These are phyloP conservation scores for Spongia lamella DNA, from an alignment of 37 sponge, comb jelly and placozoan genomes.

Conservation along the genomic window DNA sequence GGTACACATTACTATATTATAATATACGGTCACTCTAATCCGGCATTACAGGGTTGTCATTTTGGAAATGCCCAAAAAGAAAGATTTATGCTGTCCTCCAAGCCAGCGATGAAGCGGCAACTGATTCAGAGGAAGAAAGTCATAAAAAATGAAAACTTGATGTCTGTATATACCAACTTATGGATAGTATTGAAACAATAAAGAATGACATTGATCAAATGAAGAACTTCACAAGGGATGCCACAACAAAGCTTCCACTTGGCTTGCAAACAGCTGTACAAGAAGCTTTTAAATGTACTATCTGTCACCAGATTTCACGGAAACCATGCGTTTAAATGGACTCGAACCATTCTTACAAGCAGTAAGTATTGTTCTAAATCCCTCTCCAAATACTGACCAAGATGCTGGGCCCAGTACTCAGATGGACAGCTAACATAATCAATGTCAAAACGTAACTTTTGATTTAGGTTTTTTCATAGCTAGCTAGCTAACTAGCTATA, in stretches of 20 bases:
- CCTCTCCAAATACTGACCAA: too few relatives aligned
- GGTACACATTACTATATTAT: background rate
- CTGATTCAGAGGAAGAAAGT: background rate
- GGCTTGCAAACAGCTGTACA: background rate
- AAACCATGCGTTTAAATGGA: constrained; percentile 32
- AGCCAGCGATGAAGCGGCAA: background rate
- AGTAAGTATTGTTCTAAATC: too few relatives aligned
- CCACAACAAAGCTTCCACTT: background rate
- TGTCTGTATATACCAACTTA: background rate
- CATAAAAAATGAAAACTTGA: background rate
- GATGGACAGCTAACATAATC: too few relatives aligned
- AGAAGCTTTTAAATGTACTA: constrained; percentile 40
- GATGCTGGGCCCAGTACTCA: too few relatives aligned
- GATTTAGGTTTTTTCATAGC: too few relatives aligned
- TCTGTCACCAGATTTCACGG: constrained; percentile 37
- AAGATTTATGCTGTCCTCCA: constrained; percentile 24
- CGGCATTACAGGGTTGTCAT: background rate
- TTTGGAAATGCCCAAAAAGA: constrained; percentile 15
- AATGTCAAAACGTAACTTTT: too few relatives aligned
- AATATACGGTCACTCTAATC: too few relatives aligned
- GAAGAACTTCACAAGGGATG: background rate
- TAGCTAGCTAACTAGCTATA: too few relatives aligned
- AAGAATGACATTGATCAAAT: background rate
- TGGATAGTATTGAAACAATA: background rate
- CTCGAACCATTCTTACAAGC: constrained; percentile 36